These are phyloP conservation scores for Thaumetopoea pityocampa DNA, from an alignment of 1,140 invertebrate species.

Conservation along the genomic window DNA sequence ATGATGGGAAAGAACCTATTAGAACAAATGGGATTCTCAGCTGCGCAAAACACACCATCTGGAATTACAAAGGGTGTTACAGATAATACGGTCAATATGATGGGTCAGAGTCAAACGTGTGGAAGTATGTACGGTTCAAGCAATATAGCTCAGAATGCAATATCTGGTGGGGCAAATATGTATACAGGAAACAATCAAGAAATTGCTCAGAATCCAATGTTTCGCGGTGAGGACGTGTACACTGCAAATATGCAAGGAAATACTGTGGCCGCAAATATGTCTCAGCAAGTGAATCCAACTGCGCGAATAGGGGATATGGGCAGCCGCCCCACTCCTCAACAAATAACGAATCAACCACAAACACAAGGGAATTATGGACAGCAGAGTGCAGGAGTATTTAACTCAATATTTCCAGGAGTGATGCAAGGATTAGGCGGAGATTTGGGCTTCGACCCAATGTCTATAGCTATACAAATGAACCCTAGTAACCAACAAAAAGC, in stretches of 20 bases:
- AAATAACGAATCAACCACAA: not conserved
- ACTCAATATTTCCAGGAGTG: constrained; percentile 64
- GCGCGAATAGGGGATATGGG: constrained; percentile 20
- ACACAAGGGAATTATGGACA: constrained; percentile 29
- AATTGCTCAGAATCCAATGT: too few relatives aligned
- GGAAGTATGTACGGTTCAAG: too few relatives aligned
- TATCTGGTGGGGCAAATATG: too few relatives aligned
- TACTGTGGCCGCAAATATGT: constrained; percentile 3
- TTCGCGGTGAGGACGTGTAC: too few relatives aligned
- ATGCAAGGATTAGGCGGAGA: constrained; percentile 47
- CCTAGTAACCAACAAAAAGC: constrained; percentile 56
- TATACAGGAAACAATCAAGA: constrained; percentile 7
- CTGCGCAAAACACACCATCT: too few relatives aligned
- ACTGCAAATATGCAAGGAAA: constrained; percentile 6
- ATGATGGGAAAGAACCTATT: too few relatives aligned
- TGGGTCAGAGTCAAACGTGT: too few relatives aligned
- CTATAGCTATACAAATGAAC: constrained; percentile 69
- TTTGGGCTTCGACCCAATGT: constrained; percentile 64
- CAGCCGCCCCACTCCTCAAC: too few relatives aligned
- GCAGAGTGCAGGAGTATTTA: constrained; percentile 53
- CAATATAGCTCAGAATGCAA: too few relatives aligned
- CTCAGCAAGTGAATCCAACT: constrained; percentile 20
- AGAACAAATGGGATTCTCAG: too few relatives aligned
- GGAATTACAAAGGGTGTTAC: too few relatives aligned
- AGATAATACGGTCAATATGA: too few relatives aligned